These are phyloP conservation scores for Pharmacophagus antenor DNA, from an alignment of 2,888 invertebrate species.

Conservation along the genomic window DNA sequence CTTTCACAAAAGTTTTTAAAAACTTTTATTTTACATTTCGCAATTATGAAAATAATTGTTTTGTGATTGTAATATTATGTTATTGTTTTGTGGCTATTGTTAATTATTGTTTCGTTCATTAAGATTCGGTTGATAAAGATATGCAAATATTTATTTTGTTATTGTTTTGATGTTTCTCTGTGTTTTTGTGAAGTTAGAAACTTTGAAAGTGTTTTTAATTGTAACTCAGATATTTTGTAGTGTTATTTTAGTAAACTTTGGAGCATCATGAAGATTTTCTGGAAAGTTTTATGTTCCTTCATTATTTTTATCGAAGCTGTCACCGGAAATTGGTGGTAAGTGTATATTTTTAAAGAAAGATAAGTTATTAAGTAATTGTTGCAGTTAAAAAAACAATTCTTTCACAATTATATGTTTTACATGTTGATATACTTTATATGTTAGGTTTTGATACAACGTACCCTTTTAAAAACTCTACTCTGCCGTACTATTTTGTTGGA, in stretches of 20 bases:
- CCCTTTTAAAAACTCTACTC: conserved; percentile 35
- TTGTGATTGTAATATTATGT: conserved; percentile 58
- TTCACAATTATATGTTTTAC: background rate
- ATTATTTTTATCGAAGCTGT: conserved; percentile 63
- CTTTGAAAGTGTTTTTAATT: conserved; percentile 43
- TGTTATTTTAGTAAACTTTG: conserved; percentile 41
- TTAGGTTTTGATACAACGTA: too few species aligned
- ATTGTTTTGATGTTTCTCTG: conserved; percentile 51
- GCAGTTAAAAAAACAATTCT: background rate
- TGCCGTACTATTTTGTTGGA: too few species aligned
- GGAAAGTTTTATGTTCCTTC: conserved; percentile 64
- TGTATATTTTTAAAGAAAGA: conserved; percentile 31
- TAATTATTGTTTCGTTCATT: conserved; percentile 54
- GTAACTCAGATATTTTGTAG: background rate
- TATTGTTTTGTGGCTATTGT: conserved; percentile 58
- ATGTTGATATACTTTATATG: too few species aligned
- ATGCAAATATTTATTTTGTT: conserved; percentile 46
- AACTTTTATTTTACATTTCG: conserved; percentile 43
- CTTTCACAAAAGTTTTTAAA: conserved; percentile 54
- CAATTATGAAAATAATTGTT: conserved; percentile 44
- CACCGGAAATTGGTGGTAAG: conserved; percentile 75
- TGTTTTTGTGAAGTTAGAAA: conserved; percentile 45
- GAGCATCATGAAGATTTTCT: conserved; percentile 67
- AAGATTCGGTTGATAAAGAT: conserved; percentile 42
- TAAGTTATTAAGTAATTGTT: background rate